Evolutionary conservation across 1,140 invertebrate genomes (phyloP).

Genomic region (Lepidurus arcticus): DNA sequence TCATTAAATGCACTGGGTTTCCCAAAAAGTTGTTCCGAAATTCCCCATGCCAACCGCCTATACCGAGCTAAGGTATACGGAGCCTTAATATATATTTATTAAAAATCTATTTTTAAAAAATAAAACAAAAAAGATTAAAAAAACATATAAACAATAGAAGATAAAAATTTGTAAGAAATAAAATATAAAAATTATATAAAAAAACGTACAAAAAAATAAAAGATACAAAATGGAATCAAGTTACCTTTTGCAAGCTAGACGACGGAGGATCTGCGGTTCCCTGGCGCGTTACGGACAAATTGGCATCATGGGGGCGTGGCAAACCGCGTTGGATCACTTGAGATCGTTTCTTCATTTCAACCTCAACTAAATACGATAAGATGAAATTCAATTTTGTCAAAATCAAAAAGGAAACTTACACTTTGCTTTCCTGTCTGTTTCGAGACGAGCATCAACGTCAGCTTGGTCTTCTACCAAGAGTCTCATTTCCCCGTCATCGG

Average conservation of each 20-base stretch:
- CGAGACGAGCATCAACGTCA: constrained; percentile 70
- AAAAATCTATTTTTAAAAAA: too few species aligned
- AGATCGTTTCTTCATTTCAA: constrained; percentile 72
- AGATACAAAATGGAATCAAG: constrained; percentile 37
- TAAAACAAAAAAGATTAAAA: too few species aligned
- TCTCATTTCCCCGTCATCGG: constrained; percentile 42
- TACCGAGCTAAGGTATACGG: too few species aligned
- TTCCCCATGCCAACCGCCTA: too few species aligned
- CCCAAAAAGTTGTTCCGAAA: too few species aligned
- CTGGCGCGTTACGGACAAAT: constrained; percentile 70
- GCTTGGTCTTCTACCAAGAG: constrained; percentile 71
- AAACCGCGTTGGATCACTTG: constrained; percentile 80
- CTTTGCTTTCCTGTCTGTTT: constrained; percentile 56
- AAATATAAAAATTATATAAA: too few species aligned
- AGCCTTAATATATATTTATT: too few species aligned
- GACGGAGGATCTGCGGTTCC: constrained; percentile 63
- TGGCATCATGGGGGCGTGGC: constrained; percentile 83
- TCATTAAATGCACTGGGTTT: too few species aligned
- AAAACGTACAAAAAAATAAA: constrained; percentile 20
- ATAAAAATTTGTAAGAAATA: too few species aligned
- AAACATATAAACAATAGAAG: too few species aligned
- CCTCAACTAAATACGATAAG: constrained; percentile 45
- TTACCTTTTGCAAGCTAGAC: constrained; percentile 70
- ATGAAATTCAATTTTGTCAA: constrained; percentile 11
- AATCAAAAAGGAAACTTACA: constrained; percentile 46